Base-by-base conservation (phyloP, 2,888 invertebrate genomes). In the Hanleya hanleyi region DNA sequence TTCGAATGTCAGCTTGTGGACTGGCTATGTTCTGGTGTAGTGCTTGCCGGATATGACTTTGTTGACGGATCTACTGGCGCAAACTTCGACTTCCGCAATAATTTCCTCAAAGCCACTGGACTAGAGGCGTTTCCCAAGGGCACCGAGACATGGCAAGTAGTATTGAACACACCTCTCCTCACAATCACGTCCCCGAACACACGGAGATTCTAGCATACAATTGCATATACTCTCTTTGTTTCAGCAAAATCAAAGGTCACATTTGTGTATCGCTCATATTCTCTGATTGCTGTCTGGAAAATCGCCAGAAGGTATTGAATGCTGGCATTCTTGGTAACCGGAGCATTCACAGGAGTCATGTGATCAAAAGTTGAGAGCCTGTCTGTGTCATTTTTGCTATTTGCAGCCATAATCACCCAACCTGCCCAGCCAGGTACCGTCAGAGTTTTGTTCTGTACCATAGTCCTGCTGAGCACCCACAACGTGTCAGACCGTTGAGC, bases 281-380 rank as follows among this genome's bases (percentile, higher is more conserved):
- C n/a, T n/a, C n/a, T 66, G 66, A n/a, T 36, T 35, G 41, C 37
- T n/a, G 5, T n/a, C 37, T 66, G 66, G 6, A 41, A 66, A 18
- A 66, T 18, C 41, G 9, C 38, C 41, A 66, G 32, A 37, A 66
- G n/a, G 38, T 66, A 22, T 22, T 37, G n/a, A 22, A 66, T 41
- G 9, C 37, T 66, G 6, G 66, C 66, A 66, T 37, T 37, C n/a
- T 66, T 41, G n/a, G 66, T 66, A n/a, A 66, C 38, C 6, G 66
- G 37, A 38, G 66, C 66, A 37, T 29, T 22, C n/a, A 66, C 66
- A 4, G 66, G 66, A 6, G 66, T 22, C 35, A 66, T 18, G 37
- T 36, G 38, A 22, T 36, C 66, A 18, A 66, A 36, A 36, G 66
- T 66, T 12, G 38, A 37, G n/a, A 29, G 12, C 6, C 22, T 66